Conservation (phyloP, 2,888 invertebrate species). For the Halocaridina rubra region DNA sequence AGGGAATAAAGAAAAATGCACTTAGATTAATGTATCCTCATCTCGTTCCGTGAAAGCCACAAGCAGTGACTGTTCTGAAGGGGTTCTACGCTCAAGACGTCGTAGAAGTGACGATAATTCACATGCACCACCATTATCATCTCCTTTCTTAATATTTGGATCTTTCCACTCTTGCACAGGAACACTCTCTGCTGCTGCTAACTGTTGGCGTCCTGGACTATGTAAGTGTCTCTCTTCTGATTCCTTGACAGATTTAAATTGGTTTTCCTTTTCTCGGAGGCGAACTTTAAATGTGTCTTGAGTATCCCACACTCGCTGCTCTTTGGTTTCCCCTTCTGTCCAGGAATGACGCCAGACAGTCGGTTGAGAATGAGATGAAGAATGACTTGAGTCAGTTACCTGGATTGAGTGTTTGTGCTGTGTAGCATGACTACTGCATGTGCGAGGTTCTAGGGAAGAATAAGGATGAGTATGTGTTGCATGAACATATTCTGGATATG, state of each 20-base stretch:
- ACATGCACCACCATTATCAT: not conserved
- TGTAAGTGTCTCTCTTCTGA: not conserved
- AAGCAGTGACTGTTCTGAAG: conserved; percentile 41
- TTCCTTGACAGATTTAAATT: not conserved
- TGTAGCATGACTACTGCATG: too few species aligned
- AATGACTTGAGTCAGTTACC: not conserved
- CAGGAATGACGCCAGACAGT: conserved; percentile 53
- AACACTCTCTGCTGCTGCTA: not conserved
- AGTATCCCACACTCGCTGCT: conserved; percentile 28
- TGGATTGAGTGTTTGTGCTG: not conserved
- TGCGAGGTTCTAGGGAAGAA: too few species aligned
- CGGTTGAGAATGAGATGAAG: conserved; percentile 15
- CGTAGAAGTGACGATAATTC: conserved; percentile 39
- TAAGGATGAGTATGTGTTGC: not conserved
- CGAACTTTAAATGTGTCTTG: not conserved
- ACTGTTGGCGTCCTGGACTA: not conserved
- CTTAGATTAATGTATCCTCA: conserved; percentile 46
- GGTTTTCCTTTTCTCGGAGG: not conserved
- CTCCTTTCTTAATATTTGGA: not conserved
- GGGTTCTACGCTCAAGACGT: conserved; percentile 35
- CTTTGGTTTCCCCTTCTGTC: conserved; percentile 44
- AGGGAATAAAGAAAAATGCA: too few species aligned
- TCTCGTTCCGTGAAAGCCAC: conserved; percentile 30
- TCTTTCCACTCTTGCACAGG: not conserved
- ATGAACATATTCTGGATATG: not conserved